Conservation (phyloP, 2,888 invertebrate genomes). For the Diaphora mendica region DNA sequence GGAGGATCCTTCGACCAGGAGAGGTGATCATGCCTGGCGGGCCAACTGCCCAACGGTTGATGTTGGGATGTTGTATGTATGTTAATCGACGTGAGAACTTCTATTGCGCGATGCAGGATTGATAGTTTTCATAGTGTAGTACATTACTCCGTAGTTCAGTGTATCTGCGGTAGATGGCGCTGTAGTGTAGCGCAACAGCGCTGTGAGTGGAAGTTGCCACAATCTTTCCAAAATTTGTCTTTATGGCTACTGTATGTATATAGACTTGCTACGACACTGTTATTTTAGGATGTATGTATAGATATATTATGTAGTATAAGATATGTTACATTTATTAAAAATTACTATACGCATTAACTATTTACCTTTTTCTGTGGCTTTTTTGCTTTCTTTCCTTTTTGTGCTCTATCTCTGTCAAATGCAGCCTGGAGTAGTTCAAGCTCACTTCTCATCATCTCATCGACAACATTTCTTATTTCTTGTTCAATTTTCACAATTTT, state of each 20-base stretch:
- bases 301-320: neutral
- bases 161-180: too few species aligned
- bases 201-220: too few species aligned
- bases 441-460: constrained; percentile 91
- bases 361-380: constrained; percentile 90
- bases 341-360: neutral
- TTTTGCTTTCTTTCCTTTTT: constrained; percentile 91
- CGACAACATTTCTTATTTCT: constrained; percentile 93
- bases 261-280: neutral
- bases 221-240: too few species aligned
- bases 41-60: too few species aligned
- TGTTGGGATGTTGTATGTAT: too few species aligned
- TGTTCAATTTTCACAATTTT: constrained; percentile 93
- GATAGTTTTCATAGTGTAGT: too few species aligned
- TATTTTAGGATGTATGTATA: neutral
- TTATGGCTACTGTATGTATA: neutral
- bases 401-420: constrained; percentile 89
- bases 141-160: too few species aligned
- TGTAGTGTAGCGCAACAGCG: too few species aligned
- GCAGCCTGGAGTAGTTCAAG: constrained; percentile 91
- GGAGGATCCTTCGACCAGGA: too few species aligned
- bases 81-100: too few species aligned
- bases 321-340: neutral
- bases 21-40: too few species aligned
- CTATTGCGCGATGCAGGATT: too few species aligned